Evolutionary conservation across 2,888 invertebrate genomes (phyloP).

Genomic region (Plemyria rubiginata): DNA sequence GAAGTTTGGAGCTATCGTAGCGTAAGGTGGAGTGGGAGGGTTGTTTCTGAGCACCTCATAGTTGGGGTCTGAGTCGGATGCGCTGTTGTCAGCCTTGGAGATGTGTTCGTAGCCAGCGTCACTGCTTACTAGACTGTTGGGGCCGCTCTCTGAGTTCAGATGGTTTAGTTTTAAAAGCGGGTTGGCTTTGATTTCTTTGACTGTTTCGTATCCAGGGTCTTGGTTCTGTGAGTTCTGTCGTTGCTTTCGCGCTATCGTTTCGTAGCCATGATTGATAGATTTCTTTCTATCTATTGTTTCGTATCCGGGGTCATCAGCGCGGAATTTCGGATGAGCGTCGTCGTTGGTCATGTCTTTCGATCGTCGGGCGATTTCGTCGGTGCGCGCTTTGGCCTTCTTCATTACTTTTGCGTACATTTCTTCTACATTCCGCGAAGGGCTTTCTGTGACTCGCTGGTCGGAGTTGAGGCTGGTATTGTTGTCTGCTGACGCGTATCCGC

Average conservation of each 20-base stretch:
- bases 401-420: conserved; percentile 96
- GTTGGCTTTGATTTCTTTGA: conserved; percentile 71
- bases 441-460: conserved; percentile 77
- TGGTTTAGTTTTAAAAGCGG: conserved; percentile 67
- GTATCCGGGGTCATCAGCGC: conserved; percentile 80
- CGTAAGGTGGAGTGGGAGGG: conserved; percentile 78
- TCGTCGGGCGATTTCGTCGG: conserved; percentile 61
- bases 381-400: conserved; percentile 86
- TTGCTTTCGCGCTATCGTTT: conserved; percentile 82
- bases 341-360: conserved; percentile 61
- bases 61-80: conserved; percentile 89
- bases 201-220: conserved; percentile 88
- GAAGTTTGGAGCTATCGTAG: conserved; percentile 75
- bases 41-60: conserved; percentile 90
- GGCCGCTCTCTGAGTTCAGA: conserved; percentile 79
- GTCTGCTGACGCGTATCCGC: conserved; percentile 67
- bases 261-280: conserved; percentile 84
- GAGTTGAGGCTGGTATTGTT: conserved; percentile 61
- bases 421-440: conserved; percentile 89
- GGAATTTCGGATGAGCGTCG: conserved; percentile 59
- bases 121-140: conserved; percentile 85
- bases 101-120: conserved; percentile 92
- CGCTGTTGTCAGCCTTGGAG: conserved; percentile 73
- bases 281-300: conserved; percentile 80
- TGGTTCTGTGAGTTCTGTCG: conserved; percentile 69